Conservation (phyloP, 1,140 invertebrate species). For the Dreissena rostriformis region DNA sequence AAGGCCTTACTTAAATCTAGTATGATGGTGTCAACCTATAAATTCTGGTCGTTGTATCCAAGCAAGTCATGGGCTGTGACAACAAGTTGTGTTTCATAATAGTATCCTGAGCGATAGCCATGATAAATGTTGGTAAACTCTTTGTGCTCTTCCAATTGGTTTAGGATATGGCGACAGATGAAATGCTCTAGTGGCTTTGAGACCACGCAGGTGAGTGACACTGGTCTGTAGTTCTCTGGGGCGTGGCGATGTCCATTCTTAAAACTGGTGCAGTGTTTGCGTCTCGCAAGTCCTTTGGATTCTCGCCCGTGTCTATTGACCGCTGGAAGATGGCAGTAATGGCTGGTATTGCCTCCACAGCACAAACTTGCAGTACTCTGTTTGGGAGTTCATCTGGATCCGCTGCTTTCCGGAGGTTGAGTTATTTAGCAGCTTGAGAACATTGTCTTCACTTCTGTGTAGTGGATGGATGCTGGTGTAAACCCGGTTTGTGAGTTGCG, state of each 20-base stretch:
- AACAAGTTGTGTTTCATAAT: conserved; percentile 52
- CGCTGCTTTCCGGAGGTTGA: conserved; percentile 10
- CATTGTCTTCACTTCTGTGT: neutral
- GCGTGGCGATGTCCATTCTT: conserved; percentile 23
- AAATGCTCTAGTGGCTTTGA: conserved; percentile 50
- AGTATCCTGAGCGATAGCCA: conserved; percentile 48
- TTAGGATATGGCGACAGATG: conserved; percentile 33
- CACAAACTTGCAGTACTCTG: conserved; percentile 13
- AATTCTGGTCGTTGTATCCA: conserved; percentile 28
- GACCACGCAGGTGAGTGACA: conserved; percentile 28
- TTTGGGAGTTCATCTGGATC: conserved; percentile 22
- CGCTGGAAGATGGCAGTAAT: conserved; percentile 26
- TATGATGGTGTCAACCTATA: conserved; percentile 16
- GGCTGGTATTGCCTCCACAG: neutral
- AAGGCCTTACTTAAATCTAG: neutral
- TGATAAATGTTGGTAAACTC: conserved; percentile 46
- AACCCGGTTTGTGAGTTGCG: neutral
- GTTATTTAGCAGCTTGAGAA: neutral
- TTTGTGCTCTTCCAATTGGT: conserved; percentile 48
- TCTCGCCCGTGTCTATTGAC: conserved; percentile 4
- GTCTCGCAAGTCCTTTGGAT: neutral
- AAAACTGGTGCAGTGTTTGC: no score
- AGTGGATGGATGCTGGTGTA: neutral
- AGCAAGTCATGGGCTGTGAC: conserved; percentile 53
- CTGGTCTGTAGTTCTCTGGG: conserved; percentile 42